A percentile compares a stretch with the other conserved stretches of the same genome.
phyloP scores from a whole-genome alignment of 1,140 invertebrate genomes.

The Cyphomyrmex costatus region DNA sequence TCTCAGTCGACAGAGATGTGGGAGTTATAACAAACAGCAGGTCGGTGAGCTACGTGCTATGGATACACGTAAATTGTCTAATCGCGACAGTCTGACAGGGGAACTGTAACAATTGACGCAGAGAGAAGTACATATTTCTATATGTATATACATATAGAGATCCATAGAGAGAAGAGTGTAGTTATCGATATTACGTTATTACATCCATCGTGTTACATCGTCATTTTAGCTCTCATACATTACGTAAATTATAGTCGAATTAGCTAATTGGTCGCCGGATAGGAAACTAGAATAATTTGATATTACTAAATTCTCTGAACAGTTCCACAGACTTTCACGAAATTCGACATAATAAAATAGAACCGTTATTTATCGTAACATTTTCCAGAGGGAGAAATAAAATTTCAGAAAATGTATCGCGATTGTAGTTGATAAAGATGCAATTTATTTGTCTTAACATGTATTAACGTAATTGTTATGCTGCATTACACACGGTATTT shows the following conservation, averaged over 20 bases:
- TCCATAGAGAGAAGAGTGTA: not conserved
- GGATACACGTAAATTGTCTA: constrained; percentile 21
- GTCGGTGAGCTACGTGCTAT: not conserved
- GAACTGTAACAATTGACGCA: not conserved
- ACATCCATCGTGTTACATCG: not conserved
- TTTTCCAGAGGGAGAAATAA: constrained; percentile 4
- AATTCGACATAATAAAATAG: not conserved
- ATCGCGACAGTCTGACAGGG: not conserved
- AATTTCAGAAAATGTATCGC: not conserved
- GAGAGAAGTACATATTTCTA: not conserved
- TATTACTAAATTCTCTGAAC: constrained; percentile 17
- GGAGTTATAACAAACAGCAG: not conserved
- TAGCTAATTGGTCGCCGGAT: constrained; percentile 22
- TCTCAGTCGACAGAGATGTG: not conserved
- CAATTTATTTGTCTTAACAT: not conserved
- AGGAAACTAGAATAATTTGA: constrained; percentile 21
- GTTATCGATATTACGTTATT: not conserved
- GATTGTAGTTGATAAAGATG: not conserved
- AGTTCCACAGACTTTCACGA: not conserved
- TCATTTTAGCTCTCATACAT: not conserved
- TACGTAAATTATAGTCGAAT: constrained; percentile 15
- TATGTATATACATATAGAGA: not conserved
- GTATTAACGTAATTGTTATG: not conserved
- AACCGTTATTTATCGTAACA: not conserved
- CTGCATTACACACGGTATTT: not conserved